Base-by-base conservation (phyloP, 2,888 invertebrate species). In the Hypselothyrea guttata region DNA sequence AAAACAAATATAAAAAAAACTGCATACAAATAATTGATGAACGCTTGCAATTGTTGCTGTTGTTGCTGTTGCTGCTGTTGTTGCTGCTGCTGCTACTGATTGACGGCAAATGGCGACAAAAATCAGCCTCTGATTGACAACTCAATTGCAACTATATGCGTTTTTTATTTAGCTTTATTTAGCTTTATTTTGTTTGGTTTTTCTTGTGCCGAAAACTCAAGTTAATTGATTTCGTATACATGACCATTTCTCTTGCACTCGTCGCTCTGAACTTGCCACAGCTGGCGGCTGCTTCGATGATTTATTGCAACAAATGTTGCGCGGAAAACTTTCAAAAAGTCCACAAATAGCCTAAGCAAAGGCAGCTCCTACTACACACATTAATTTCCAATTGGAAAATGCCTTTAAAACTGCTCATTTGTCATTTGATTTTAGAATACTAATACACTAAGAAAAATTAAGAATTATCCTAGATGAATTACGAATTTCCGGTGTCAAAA, bases 301-400 rank as follows among this genome's bases (percentile, higher is more conserved):
- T 87, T 85, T 86, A 88, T 87, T 73, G 78, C 67, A 70, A 69
- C 86, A 87, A 86, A 87, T 88, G 87, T 72, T 81, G 71, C 63
- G 58, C 53, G 54, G 65, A 58, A 71, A 67, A 66, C 61, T 76
- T 76, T 64, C 76, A 51, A 53, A 51, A 53, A 64, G 44, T 68
- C 77, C 56, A 57, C 22, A 78, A 78, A 78, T 78, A 78, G 77
- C 72, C 54, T 48, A 59, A 75, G 79, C 68, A 54, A 49, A 59
- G 66, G 63, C 71, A 68, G 72, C 72, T 62, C 64, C 79, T 64
- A 65, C 54, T 58, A 54, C 54, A 15, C 16, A 13, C 13, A 15
- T 71, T 79, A 84, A 84, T 81, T 81, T 82, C 63, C 69, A 53
- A 75, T 81, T 71, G 79, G 74, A 2, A 2, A 74, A 71, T 37